phyloP scores from a whole-genome alignment of 2,888 invertebrate genomes.

The Amitus sp. region DNA sequence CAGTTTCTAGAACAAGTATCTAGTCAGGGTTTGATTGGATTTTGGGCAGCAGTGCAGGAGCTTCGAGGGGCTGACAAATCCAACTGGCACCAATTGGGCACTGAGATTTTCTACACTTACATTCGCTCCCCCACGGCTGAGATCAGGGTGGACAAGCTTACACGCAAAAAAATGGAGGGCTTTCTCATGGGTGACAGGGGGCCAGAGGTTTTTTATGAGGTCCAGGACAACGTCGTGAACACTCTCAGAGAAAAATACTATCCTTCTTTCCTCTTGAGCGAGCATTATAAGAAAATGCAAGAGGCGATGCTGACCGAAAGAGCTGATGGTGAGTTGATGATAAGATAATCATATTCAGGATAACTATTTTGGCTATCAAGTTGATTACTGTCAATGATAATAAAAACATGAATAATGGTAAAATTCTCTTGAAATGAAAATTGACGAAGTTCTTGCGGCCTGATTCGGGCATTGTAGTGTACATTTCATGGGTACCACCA shows the following conservation, averaged over 20 bases:
- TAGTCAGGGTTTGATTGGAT: constrained; percentile 85
- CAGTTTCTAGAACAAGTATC: constrained; percentile 85
- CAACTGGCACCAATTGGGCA: constrained; percentile 86
- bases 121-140: constrained; percentile 84
- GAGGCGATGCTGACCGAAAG: constrained; percentile 75
- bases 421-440: not conserved
- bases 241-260: constrained; percentile 89
- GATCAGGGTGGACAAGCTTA: constrained; percentile 83
- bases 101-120: constrained; percentile 92
- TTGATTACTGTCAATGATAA: not conserved
- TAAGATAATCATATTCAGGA: too few species aligned
- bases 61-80: constrained; percentile 79
- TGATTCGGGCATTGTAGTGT: too few species aligned
- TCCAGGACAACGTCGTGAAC: constrained; percentile 82
- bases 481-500: too few species aligned
- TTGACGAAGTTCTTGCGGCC: too few species aligned
- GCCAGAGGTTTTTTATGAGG: constrained; percentile 88
- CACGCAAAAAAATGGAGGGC: constrained; percentile 86
- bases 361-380: too few species aligned
- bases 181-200: constrained; percentile 89
- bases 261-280: constrained; percentile 87
- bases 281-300: constrained; percentile 81
- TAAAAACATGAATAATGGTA: not conserved
- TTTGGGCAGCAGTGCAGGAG: constrained; percentile 88
- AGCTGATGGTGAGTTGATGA: constrained; percentile 55